Conservation (phyloP, 2,797 vertebrate genomes). For the Emydoidea blandingii region DNA sequence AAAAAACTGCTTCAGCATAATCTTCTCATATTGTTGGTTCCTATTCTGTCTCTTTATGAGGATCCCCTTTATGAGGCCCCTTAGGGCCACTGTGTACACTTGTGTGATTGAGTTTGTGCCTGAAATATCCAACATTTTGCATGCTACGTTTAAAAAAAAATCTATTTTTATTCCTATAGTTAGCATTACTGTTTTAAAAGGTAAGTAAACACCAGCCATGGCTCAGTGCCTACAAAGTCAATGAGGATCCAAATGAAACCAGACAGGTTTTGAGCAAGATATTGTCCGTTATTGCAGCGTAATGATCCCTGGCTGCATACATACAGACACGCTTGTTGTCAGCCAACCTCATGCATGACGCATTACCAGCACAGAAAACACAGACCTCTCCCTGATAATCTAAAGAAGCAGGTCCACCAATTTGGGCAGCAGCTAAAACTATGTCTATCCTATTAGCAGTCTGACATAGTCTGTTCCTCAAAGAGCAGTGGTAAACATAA, state of each 20-base stretch:
- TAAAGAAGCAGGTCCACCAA: background rate
- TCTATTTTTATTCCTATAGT: conserved; percentile 32
- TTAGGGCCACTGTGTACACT: background rate
- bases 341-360: background rate
- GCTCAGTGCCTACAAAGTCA: conserved; percentile 6
- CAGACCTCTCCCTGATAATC: background rate
- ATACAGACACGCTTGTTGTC: background rate
- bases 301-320: background rate
- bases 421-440: fast-evolving
- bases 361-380: conserved; percentile 24
- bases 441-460: background rate
- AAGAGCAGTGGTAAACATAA: background rate
- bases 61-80: background rate
- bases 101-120: fast-evolving
- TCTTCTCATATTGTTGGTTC: background rate
- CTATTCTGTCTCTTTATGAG: background rate
- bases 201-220: conserved; percentile 7
- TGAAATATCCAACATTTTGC: background rate
- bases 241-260: background rate
- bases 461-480: background rate
- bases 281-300: conserved; percentile 5
- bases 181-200: conserved; percentile 15
- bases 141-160: background rate
- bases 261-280: conserved; percentile 47
- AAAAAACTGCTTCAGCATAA: background rate